Conservation (phyloP, 2,797 vertebrate species). For the Carduelis carduelis region DNA sequence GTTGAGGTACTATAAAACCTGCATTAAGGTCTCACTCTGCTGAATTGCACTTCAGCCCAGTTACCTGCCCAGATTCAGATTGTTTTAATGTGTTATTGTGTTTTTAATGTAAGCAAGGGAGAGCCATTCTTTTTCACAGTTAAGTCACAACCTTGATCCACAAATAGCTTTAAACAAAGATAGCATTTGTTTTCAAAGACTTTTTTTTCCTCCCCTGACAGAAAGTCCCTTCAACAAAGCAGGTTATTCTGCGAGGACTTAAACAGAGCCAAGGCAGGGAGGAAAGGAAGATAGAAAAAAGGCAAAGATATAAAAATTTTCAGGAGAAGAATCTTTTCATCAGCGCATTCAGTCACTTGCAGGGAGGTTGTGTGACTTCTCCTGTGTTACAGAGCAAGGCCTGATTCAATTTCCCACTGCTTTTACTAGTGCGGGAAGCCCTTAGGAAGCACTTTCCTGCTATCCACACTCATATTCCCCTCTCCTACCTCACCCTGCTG, state of each 20-base stretch:
- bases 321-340: neutral
- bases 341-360: accelerated
- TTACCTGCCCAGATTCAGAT: neutral
- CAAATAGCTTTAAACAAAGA: constrained; percentile 47
- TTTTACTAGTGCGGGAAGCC: neutral
- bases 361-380: neutral
- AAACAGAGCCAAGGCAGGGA: neutral
- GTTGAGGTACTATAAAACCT: neutral
- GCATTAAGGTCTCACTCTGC: neutral
- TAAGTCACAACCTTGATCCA: constrained; percentile 20
- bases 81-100: neutral
- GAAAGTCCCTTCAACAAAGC: neutral
- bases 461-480: neutral
- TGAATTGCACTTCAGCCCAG: neutral
- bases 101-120: neutral
- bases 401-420: neutral
- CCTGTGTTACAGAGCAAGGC: neutral
- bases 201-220: neutral
- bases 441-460: neutral
- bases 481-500: neutral
- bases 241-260: neutral
- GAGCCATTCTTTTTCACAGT: neutral
- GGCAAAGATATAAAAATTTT: neutral
- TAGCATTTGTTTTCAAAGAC: neutral
- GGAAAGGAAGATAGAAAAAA: neutral